phyloP scores from a whole-genome alignment of 2,113 vertebrate genomes.

The Cynocephalus volans region DNA sequence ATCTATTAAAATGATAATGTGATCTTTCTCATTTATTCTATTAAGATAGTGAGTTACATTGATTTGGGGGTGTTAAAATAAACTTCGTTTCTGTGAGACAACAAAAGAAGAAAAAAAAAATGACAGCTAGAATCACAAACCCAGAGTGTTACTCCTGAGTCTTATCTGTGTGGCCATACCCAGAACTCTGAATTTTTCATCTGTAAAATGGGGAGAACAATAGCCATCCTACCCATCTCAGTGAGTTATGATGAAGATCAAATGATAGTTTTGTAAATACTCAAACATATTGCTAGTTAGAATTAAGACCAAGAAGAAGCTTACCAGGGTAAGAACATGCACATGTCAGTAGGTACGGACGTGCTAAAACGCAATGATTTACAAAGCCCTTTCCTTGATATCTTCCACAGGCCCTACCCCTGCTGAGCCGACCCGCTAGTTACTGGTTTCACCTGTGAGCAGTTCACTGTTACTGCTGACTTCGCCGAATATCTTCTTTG shows the following conservation, averaged over 20 bases:
- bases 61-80: no score
- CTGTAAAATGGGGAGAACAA: not conserved
- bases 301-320: not conserved
- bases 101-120: not conserved
- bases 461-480: conserved; percentile 87
- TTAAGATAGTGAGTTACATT: no score
- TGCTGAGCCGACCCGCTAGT: conserved; percentile 82
- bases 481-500: conserved; percentile 87
- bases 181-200: conserved; percentile 7
- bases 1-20: no score
- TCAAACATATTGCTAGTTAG: not conserved
- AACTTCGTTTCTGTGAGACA: no score
- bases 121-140: not conserved
- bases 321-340: not conserved
- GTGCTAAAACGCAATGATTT: conserved; percentile 72
- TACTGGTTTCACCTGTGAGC: conserved; percentile 89
- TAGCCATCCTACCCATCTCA: not conserved
- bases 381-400: conserved; percentile 77
- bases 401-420: conserved; percentile 77
- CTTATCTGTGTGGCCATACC: not conserved
- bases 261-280: not conserved
- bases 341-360: conserved; percentile 46
- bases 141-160: not conserved
- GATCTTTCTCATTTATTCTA: no score
- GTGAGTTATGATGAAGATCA: not conserved